phyloP scores from a whole-genome alignment of 1,140 invertebrate species.

The Tribolium madens region DNA sequence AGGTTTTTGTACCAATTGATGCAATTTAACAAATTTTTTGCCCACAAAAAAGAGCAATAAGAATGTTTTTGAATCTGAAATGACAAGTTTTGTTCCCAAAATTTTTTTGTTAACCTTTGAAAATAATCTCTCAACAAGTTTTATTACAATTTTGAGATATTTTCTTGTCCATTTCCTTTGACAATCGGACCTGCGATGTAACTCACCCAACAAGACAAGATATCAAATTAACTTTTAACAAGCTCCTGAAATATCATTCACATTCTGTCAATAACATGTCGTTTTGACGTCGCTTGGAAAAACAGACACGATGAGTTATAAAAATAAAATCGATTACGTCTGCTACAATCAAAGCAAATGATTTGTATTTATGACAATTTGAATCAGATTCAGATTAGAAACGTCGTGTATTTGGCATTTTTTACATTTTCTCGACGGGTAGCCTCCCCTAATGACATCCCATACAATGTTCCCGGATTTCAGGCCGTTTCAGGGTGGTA shows the following conservation, averaged over 20 bases:
- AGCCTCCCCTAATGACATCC: neutral
- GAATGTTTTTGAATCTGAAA: no score
- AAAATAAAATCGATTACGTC: neutral
- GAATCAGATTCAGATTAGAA: neutral
- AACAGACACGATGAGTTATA: neutral
- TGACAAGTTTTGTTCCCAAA: no score
- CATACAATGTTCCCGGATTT: neutral
- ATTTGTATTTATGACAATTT: neutral
- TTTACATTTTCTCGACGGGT: neutral
- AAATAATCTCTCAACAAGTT: no score
- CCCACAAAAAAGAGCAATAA: no score
- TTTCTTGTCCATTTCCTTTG: no score
- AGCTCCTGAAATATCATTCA: slow-evolving; percentile 1
- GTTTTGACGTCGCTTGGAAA: neutral
- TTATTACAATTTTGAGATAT: no score
- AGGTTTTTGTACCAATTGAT: no score
- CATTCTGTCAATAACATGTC: slow-evolving; percentile 10
- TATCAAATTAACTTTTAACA: slow-evolving; percentile 28
- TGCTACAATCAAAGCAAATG: neutral
- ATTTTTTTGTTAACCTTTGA: no score
- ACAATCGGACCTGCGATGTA: neutral
- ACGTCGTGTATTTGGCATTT: neutral
- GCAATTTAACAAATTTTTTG: no score
- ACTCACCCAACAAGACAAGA: slow-evolving; percentile 1
- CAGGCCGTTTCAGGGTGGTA: neutral